A percentile compares a stretch with the other conserved stretches of the same genome.
Evolutionary conservation across 2,113 vertebrate genomes (phyloP).

Genomic region (Brachyhypopomus gauderio): DNA sequence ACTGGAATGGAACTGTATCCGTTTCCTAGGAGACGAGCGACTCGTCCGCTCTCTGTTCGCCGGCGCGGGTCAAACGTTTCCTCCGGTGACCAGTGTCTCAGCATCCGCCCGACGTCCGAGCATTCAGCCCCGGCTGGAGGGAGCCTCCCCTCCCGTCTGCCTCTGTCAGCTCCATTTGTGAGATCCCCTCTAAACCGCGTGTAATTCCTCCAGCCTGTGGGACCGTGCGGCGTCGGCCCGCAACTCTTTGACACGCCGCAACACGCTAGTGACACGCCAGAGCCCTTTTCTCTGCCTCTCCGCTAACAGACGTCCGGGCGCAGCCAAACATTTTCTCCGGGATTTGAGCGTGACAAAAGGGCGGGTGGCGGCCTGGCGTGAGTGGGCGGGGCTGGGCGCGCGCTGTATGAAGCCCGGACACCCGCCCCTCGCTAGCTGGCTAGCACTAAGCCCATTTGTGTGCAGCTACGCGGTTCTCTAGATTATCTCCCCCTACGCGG

Average conservation of each 20-base stretch:
- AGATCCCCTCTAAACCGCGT: constrained; percentile 1
- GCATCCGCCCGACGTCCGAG: not conserved
- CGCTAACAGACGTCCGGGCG: constrained; percentile 29
- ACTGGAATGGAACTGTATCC: constrained; percentile 37
- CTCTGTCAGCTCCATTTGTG: not conserved
- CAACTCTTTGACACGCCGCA: constrained; percentile 6
- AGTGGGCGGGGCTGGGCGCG: too few species aligned
- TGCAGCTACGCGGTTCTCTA: not conserved
- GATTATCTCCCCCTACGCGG: constrained; percentile 34
- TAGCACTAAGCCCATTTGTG: too few species aligned
- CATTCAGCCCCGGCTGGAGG: not conserved
- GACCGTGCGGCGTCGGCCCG: constrained; percentile 12
- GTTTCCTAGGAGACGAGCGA: constrained; percentile 33
- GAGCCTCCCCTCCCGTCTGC: not conserved
- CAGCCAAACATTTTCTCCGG: constrained; percentile 48
- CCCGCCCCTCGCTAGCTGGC: too few species aligned
- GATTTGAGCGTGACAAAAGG: constrained; percentile 40
- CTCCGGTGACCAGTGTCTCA: too few species aligned
- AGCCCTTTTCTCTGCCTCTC: constrained; percentile 13
- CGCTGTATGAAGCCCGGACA: too few species aligned
- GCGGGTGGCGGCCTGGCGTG: not conserved
- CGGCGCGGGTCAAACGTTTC: not conserved
- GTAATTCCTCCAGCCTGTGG: constrained; percentile 20
- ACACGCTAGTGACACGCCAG: not conserved
- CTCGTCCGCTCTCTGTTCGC: not conserved